Evolutionary conservation across 1,140 invertebrate species (phyloP).

Genomic region (Dendroctonus ponderosae): DNA sequence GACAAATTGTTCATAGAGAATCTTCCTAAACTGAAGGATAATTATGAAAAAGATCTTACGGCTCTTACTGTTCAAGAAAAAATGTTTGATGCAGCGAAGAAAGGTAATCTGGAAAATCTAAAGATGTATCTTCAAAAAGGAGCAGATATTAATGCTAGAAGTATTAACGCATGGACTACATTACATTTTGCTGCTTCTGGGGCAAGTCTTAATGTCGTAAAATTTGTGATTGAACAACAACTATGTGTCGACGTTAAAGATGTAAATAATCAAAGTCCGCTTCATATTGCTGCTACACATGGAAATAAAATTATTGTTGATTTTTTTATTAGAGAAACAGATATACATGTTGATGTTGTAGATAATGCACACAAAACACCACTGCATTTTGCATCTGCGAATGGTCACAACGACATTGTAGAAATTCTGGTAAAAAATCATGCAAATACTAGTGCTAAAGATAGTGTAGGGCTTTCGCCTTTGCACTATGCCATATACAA

Average conservation of each 20-base stretch:
- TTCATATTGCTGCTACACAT: slow-evolving; percentile 11
- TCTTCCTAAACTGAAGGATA: slow-evolving; percentile 1
- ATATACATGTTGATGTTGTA: slow-evolving; percentile 60
- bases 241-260: not conserved
- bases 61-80: slow-evolving; percentile 1
- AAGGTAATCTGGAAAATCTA: not conserved
- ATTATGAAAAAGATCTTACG: not conserved
- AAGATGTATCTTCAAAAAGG: not conserved
- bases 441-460: slow-evolving; percentile 7
- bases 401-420: slow-evolving; percentile 63
- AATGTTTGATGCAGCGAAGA: not conserved
- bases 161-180: not conserved
- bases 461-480: slow-evolving; percentile 27
- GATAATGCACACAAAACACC: slow-evolving; percentile 74
- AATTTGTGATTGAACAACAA: slow-evolving; percentile 4
- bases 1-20: not conserved
- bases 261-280: slow-evolving; percentile 4
- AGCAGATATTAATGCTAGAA: slow-evolving; percentile 6
- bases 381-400: slow-evolving; percentile 71
- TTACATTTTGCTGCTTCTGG: slow-evolving; percentile 9
- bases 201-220: not conserved
- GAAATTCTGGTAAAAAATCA: slow-evolving; percentile 62
- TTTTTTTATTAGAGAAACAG: not conserved
- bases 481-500: slow-evolving; percentile 35
- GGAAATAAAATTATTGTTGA: not conserved